Percentiles rank a stretch among this genome's conserved stretches.
Evolutionary conservation across 2,888 invertebrate species (phyloP).

Genomic region (Hyppa rectilinea): DNA sequence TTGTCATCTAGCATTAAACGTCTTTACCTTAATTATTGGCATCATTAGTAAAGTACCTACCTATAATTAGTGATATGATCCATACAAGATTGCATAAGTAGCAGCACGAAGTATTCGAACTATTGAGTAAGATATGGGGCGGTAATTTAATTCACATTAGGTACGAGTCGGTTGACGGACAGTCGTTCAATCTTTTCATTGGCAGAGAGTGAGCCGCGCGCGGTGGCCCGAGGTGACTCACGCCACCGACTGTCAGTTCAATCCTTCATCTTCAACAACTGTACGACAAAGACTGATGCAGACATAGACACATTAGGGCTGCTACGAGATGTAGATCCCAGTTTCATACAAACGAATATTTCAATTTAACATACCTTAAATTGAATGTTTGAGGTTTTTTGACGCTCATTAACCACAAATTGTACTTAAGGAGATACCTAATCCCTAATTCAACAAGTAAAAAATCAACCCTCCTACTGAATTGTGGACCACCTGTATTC

Average conservation of each 20-base stretch:
- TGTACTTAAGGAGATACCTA: background rate
- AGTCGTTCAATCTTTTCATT: slow-evolving; percentile 83
- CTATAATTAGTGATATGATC: slow-evolving; percentile 46
- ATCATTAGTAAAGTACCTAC: slow-evolving; percentile 26
- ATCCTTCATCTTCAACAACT: slow-evolving; percentile 70
- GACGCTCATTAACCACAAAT: too few relatives aligned
- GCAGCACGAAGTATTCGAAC: slow-evolving; percentile 51
- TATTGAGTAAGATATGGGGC: slow-evolving; percentile 73
- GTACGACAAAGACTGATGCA: slow-evolving; percentile 72
- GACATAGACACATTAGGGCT: slow-evolving; percentile 61
- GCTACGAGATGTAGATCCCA: slow-evolving; percentile 17
- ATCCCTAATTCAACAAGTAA: background rate
- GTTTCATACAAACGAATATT: slow-evolving; percentile 9
- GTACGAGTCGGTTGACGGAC: slow-evolving; percentile 71
- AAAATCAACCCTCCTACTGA: background rate
- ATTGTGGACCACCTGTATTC: slow-evolving; percentile 8
- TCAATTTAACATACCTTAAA: background rate
- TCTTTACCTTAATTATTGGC: slow-evolving; percentile 11
- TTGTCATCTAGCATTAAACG: slow-evolving; percentile 11
- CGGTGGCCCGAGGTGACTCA: slow-evolving; percentile 82
- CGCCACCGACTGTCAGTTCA: slow-evolving; percentile 65
- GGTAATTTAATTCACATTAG: slow-evolving; percentile 86
- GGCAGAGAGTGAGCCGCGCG: slow-evolving; percentile 74
- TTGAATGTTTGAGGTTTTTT: background rate
- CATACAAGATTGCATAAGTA: slow-evolving; percentile 54